Evolutionary conservation across 1,140 invertebrate genomes (phyloP), one percentile per base, ranked within the genome.

Genomic region (Brachionus angularis): DNA sequence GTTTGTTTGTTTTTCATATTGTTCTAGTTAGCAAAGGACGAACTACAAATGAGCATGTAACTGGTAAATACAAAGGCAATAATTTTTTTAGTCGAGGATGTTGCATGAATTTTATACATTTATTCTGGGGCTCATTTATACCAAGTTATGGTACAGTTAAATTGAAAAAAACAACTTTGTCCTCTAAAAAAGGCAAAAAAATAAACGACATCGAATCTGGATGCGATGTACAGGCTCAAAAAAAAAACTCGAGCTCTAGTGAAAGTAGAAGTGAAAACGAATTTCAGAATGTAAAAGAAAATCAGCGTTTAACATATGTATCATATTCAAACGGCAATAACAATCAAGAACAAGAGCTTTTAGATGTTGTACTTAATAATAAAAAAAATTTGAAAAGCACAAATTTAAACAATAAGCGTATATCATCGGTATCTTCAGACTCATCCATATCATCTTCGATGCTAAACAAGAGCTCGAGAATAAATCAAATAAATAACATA

Each of bases 1-100:
- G 95, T 75, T 84, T 99, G 74, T 96, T 94, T 71, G 91, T 91
- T 58, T 99, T 99, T 83, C 96, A 99, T 82, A 89, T 97, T 83
- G 88, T 98, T 74, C 85, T 99, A 72, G 93, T 99, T 44, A 90
- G 91, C 14, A 85, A 93, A 76, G 96, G 96, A n/a, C 86, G 95
- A 71, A 99, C 96, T n/a, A 99, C 96, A 71, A 99, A 99, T 84
- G 96, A 99, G 84, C 96, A 99, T 85, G 93, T 98, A 33, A 97
- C 95, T 3, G 93, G 93, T 42, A 97, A 97, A 85, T 97, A 97
- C 84, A 91, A 92, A 79, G 93, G 92, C 25, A 93, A 91, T 80
- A 97, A 97, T 86, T 94, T 94, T 64, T 97, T 71, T 25, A 25
- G 21, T 14, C 50, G 50, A 8, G 70, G 70, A 12, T 44, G 52